These are phyloP conservation scores for Phoxinus dragarum DNA, from an alignment of 2,797 vertebrate genomes.

Conservation along the genomic window DNA sequence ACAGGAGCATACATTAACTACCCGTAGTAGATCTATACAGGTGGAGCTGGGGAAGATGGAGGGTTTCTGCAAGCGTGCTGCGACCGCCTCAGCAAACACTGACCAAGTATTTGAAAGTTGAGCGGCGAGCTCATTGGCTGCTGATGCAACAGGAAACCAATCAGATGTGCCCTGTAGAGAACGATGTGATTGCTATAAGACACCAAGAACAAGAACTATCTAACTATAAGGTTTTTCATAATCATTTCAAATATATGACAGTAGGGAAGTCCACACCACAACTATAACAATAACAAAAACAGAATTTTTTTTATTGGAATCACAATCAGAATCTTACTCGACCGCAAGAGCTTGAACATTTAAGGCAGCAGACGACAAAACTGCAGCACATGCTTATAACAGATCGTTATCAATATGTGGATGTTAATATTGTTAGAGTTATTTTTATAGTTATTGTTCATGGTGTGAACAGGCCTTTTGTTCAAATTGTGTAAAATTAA, in stretches of 20 bases:
- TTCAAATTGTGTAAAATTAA: not conserved
- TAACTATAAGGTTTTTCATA: not conserved
- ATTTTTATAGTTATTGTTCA: not conserved
- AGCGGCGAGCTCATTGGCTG: not conserved
- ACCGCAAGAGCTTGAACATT: too few species aligned
- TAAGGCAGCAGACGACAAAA: not conserved
- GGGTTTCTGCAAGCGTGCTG: not conserved
- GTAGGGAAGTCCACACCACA: not conserved
- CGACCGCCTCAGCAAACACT: not conserved
- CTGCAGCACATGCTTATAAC: not conserved
- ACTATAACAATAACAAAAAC: too few species aligned
- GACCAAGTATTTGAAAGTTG: not conserved
- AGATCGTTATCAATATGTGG: not conserved
- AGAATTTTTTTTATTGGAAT: not conserved
- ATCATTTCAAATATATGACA: not conserved
- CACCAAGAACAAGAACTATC: not conserved
- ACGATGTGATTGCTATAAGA: not conserved
- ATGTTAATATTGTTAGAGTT: not conserved
- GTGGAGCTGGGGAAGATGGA: not conserved
- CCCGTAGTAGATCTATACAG: not conserved
- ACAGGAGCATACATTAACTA: not conserved
- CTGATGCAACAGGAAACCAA: not conserved
- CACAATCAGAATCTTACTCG: not conserved
- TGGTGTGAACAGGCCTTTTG: not conserved
- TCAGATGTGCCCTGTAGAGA: not conserved